Percentiles rank a stretch among this genome's conserved stretches.
Evolutionary conservation across 2,797 vertebrate genomes (phyloP).

Genomic region (Picus viridis): DNA sequence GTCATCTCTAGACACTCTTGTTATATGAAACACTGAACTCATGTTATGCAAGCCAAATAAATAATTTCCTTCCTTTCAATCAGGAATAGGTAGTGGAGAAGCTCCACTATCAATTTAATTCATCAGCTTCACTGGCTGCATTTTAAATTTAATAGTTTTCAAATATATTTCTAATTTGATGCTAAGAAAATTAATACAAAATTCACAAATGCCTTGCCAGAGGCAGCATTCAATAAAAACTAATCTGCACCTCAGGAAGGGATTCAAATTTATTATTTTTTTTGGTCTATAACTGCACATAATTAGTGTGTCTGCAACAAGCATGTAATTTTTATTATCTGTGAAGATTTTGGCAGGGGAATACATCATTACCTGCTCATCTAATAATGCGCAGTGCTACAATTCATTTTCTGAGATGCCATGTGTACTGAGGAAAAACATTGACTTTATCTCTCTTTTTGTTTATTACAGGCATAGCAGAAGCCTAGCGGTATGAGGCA

Average conservation of each 20-base stretch:
- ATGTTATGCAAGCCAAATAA: background rate
- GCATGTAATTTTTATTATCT: constrained; percentile 75
- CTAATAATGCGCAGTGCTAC: constrained; percentile 57
- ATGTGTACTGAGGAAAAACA: constrained; percentile 44
- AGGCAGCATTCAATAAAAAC: constrained; percentile 36
- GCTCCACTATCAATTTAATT: constrained; percentile 60
- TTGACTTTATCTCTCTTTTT: constrained; percentile 55
- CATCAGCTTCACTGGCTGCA: constrained; percentile 49
- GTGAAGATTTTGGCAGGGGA: constrained; percentile 60
- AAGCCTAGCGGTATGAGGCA: constrained; percentile 50
- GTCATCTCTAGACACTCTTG: constrained; percentile 30
- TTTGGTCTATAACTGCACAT: constrained; percentile 59
- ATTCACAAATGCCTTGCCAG: constrained; percentile 38
- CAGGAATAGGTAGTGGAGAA: constrained; percentile 17
- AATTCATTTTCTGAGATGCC: constrained; percentile 64
- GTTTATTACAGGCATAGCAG: constrained; percentile 51
- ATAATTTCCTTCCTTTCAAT: constrained; percentile 57
- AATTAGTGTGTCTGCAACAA: constrained; percentile 73
- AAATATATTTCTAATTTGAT: constrained; percentile 66
- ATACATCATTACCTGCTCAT: constrained; percentile 74
- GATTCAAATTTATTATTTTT: constrained; percentile 32
- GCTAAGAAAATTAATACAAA: constrained; percentile 61
- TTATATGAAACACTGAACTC: constrained; percentile 59
- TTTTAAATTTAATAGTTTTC: constrained; percentile 70
- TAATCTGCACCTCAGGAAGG: constrained; percentile 46